Conservation (phyloP, 2,113 vertebrate species). For the Cephalopterus ornatus region DNA sequence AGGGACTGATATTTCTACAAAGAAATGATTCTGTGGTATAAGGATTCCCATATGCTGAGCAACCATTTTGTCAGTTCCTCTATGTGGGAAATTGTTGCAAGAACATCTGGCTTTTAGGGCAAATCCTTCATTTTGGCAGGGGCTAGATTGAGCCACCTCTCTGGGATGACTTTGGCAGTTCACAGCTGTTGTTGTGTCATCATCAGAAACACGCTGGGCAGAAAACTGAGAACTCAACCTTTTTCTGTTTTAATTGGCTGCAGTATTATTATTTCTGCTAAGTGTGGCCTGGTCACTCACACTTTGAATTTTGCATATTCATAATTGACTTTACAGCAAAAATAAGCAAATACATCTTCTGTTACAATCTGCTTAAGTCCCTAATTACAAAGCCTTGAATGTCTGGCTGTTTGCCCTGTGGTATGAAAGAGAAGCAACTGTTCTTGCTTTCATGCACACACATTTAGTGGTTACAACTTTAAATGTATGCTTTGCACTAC, state of each 20-base stretch:
- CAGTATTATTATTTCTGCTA: constrained; percentile 8
- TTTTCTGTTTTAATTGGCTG: constrained; percentile 38
- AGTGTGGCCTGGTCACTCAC: not conserved
- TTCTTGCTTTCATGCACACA: not conserved
- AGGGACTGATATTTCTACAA: not conserved
- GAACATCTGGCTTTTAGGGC: not conserved
- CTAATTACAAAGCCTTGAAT: constrained; percentile 20
- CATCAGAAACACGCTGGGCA: not conserved
- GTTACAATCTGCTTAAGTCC: not conserved
- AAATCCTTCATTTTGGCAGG: constrained; percentile 10
- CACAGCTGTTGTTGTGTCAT: constrained; percentile 46
- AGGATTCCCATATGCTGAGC: not conserved
- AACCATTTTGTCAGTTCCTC: not conserved
- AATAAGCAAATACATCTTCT: constrained; percentile 23
- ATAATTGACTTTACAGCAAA: constrained; percentile 6
- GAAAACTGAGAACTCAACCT: constrained; percentile 35
- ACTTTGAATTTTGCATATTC: constrained; percentile 28
- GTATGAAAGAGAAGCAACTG: not conserved
- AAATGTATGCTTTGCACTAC: constrained; percentile 34
- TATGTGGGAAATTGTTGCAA: not conserved
- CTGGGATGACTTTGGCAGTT: not conserved
- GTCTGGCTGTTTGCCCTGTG: not conserved
- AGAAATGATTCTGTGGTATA: not conserved
- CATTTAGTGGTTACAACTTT: not conserved
- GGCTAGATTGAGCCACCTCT: not conserved